Base-by-base conservation (phyloP, 1,140 invertebrate species). In the Agrypnia vestita region DNA sequence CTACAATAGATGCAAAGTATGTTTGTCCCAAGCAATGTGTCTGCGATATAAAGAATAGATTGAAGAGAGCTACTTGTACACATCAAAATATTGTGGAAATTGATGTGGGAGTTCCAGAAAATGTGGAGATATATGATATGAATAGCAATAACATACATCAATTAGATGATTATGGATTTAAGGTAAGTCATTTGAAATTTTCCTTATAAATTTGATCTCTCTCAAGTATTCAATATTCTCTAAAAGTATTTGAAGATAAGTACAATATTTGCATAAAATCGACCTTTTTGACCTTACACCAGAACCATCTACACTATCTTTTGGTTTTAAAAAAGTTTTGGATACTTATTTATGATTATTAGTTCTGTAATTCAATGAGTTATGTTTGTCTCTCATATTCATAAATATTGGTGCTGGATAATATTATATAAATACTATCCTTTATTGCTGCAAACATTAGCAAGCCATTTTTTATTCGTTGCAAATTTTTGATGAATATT, bases 11-110 rank as follows among this genome's bases (percentile, higher is more conserved):
- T 55, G 8, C 51, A 17, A 77, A 75, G 43, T 43, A 77, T 67
- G 47, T 53, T 15, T 91, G 90, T 84, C 90, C 90, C 3, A 88
- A 87, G 72, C 86, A 90, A 85, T 91, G 90, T 83, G 86, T 87
- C 71, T 91, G 90, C 86, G 90, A 91, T 85, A 84, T 87, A 78
- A 84, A 86, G 15, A 84, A 89, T 84, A 87, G 87, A 13, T 84
- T 90, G 17, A 90, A 87, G 75, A 86, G 89, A 59, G 90, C 90
- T 0, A 84, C 82, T 44, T 91, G 90, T 84, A 87, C 84, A 9
- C 84, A 89, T 78, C 87, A 88, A 83, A 90, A 89, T 79, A 87
- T 91, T 67, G 85, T 90, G 19, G 85, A 83, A 75, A 84, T 91
- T 1, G 86, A 88, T 64, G 84, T 91, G 62, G 88, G 87, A 80